These are phyloP conservation scores for Theristicus caerulescens DNA, from an alignment of 2,113 vertebrate genomes.

Conservation along the genomic window DNA sequence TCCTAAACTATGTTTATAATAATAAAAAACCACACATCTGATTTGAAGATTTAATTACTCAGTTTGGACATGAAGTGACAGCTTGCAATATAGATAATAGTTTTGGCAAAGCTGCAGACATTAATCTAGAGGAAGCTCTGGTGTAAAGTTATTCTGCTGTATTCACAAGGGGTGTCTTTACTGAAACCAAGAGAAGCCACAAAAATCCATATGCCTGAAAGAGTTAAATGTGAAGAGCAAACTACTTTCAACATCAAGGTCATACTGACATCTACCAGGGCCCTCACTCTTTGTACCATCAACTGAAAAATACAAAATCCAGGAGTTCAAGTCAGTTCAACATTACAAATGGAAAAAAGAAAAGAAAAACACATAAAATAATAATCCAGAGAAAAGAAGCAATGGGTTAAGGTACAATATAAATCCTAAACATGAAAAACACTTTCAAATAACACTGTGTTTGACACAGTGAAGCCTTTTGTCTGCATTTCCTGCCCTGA, in stretches of 20 bases:
- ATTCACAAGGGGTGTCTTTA: background rate
- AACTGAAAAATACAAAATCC: background rate
- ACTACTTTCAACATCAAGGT: background rate
- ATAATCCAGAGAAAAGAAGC: background rate
- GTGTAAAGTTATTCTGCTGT: background rate
- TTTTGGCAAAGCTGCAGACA: background rate
- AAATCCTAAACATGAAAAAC: background rate
- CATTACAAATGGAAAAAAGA: background rate
- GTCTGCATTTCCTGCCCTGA: background rate
- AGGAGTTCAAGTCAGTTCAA: background rate
- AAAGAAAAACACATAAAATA: background rate
- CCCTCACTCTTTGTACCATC: background rate
- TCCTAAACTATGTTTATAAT: background rate
- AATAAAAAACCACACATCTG: background rate
- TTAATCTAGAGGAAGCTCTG: background rate
- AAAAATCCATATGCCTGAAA: background rate
- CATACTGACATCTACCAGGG: background rate
- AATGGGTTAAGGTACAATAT: background rate
- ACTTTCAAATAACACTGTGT: background rate
- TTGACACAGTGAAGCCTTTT: background rate
- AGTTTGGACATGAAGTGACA: background rate
- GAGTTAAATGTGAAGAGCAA: background rate
- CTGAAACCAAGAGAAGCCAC: background rate
- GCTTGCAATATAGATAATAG: conserved; percentile 10
- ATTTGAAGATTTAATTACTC: conserved; percentile 29